These are phyloP conservation scores for Dolichopus griseipennis DNA, from an alignment of 2,888 invertebrate genomes.

Conservation along the genomic window DNA sequence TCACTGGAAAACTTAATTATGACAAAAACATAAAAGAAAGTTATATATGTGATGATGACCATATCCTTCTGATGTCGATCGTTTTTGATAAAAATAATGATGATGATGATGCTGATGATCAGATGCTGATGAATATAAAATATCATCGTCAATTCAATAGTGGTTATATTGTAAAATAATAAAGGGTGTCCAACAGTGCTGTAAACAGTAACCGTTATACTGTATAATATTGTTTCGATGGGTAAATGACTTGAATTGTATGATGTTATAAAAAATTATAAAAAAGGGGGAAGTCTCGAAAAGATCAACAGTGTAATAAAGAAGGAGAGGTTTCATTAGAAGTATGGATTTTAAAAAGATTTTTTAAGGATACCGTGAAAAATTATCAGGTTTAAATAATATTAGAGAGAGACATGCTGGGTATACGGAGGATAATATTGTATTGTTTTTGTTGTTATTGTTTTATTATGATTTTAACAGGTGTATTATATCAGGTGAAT, in stretches of 20 bases:
- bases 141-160: not conserved
- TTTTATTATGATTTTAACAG: not conserved
- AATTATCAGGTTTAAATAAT: not conserved
- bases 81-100: not conserved
- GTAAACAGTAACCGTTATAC: not conserved
- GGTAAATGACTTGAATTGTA: too few relatives aligned
- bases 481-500: not conserved
- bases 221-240: too few relatives aligned
- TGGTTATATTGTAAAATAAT: not conserved
- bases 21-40: constrained; percentile 3
- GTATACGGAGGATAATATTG: not conserved
- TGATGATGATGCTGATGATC: not conserved
- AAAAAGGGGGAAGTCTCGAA: too few relatives aligned
- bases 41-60: not conserved
- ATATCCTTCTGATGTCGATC: not conserved
- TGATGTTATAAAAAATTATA: too few relatives aligned
- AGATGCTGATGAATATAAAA: not conserved
- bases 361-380: not conserved
- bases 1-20: not conserved
- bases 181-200: not conserved
- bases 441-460: not conserved
- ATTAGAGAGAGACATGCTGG: not conserved
- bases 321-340: too few relatives aligned
- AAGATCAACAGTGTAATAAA: too few relatives aligned
- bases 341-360: too few relatives aligned